Evolutionary conservation across 2,888 invertebrate genomes (phyloP).

Genomic region (Strigamia crassipes): DNA sequence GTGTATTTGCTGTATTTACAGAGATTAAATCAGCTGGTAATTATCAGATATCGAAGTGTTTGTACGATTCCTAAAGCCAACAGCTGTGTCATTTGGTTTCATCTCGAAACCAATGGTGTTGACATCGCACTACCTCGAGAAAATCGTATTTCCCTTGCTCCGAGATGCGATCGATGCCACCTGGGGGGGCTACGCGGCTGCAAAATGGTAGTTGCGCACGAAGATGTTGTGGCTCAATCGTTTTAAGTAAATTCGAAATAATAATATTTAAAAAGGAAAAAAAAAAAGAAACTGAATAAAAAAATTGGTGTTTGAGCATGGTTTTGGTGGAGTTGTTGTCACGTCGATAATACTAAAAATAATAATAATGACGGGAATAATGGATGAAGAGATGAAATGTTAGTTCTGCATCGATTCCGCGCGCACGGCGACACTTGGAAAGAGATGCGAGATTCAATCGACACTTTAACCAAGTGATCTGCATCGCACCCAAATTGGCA

Average conservation of each 20-base stretch:
- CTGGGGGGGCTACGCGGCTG: not conserved
- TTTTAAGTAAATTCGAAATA: not conserved
- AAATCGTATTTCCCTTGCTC: not conserved
- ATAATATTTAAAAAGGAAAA: too few relatives aligned
- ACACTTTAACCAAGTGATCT: not conserved
- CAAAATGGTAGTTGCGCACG: not conserved
- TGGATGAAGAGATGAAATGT: not conserved
- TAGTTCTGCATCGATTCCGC: not conserved
- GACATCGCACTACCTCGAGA: not conserved
- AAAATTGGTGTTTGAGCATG: too few relatives aligned
- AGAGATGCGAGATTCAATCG: not conserved
- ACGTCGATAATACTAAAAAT: not conserved
- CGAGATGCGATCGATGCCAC: not conserved
- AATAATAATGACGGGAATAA: not conserved
- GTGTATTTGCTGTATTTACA: too few relatives aligned
- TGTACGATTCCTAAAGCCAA: not conserved
- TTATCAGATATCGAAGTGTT: not conserved
- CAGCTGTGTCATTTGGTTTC: not conserved
- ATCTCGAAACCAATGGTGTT: not conserved
- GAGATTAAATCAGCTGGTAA: not conserved
- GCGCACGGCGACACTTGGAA: not conserved
- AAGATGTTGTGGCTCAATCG: not conserved
- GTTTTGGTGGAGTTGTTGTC: too few relatives aligned
- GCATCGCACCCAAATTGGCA: not conserved
- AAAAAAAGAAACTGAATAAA: too few relatives aligned